These are phyloP conservation scores for Drosophila fulvimacula DNA, from an alignment of 2,888 invertebrate genomes.

Conservation along the genomic window DNA sequence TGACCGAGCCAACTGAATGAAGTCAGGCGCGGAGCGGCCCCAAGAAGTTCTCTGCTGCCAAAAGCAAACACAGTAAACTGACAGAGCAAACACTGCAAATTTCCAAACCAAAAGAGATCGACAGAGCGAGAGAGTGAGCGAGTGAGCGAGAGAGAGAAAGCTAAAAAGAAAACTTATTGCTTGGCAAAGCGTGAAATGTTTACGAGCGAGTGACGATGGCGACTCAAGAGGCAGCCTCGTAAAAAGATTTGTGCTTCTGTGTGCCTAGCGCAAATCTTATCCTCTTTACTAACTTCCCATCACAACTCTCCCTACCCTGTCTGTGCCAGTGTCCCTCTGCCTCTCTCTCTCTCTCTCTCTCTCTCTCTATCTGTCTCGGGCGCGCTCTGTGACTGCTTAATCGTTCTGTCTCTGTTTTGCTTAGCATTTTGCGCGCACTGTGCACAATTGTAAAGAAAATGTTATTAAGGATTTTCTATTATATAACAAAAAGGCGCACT, in stretches of 20 bases:
- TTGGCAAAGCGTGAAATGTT: conserved; percentile 80
- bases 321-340: not conserved
- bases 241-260: conserved; percentile 61
- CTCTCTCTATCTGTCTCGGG: not conserved
- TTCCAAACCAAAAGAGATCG: conserved; percentile 37
- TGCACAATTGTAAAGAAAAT: conserved; percentile 78
- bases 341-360: no score
- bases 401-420: conserved; percentile 22
- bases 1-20: conserved; percentile 34
- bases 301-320: not conserved
- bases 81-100: conserved; percentile 58
- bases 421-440: conserved; percentile 25
- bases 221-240: conserved; percentile 60
- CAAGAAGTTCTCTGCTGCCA: conserved; percentile 50
- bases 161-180: conserved; percentile 65
- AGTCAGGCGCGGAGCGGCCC: conserved; percentile 29
- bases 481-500: conserved; percentile 78
- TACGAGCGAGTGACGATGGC: conserved; percentile 78
- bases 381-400: not conserved
- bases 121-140: conserved; percentile 5
- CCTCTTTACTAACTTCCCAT: conserved; percentile 49
- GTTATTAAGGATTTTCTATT: conserved; percentile 83
- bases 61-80: conserved; percentile 73
- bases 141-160: conserved; percentile 4
- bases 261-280: conserved; percentile 60